A percentile compares a stretch with the other conserved stretches of the same genome.
Evolutionary conservation across 2,113 vertebrate species (phyloP).

Genomic region (Theristicus caerulescens): DNA sequence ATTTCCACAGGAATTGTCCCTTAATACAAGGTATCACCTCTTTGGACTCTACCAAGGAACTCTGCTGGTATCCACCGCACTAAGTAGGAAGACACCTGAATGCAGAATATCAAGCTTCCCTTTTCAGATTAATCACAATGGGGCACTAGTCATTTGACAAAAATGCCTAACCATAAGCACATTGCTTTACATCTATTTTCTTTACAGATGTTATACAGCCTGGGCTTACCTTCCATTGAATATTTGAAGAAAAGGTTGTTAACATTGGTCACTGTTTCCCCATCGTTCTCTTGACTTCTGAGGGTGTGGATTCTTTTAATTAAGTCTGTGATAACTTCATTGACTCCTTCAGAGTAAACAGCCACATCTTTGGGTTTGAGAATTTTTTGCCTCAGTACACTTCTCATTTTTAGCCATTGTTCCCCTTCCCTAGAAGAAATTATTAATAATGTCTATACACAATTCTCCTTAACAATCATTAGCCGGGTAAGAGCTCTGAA

Average conservation of each 20-base stretch:
- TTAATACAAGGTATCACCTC: neutral
- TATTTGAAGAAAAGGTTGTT: conserved; percentile 95
- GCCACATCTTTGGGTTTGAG: conserved; percentile 88
- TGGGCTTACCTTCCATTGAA: conserved; percentile 89
- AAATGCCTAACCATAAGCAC: neutral
- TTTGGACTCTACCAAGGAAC: neutral
- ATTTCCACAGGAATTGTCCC: neutral
- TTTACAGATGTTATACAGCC: neutral
- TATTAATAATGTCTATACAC: neutral
- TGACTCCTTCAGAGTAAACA: conserved; percentile 84
- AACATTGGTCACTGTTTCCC: conserved; percentile 81
- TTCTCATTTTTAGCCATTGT: conserved; percentile 92
- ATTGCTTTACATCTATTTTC: neutral
- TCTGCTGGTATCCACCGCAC: neutral
- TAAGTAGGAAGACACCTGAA: neutral
- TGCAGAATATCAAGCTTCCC: neutral
- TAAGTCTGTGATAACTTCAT: conserved; percentile 84
- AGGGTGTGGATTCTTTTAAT: conserved; percentile 80
- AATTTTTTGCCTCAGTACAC: conserved; percentile 88
- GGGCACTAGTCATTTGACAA: neutral
- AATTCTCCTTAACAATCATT: neutral
- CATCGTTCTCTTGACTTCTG: conserved; percentile 75
- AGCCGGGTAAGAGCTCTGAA: neutral
- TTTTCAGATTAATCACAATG: neutral
- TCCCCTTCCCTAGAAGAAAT: conserved; percentile 82